Evolutionary conservation across 2,888 invertebrate genomes (phyloP), one percentile per base, ranked within the genome.

Genomic region (Agonopterix alstromeriana): DNA sequence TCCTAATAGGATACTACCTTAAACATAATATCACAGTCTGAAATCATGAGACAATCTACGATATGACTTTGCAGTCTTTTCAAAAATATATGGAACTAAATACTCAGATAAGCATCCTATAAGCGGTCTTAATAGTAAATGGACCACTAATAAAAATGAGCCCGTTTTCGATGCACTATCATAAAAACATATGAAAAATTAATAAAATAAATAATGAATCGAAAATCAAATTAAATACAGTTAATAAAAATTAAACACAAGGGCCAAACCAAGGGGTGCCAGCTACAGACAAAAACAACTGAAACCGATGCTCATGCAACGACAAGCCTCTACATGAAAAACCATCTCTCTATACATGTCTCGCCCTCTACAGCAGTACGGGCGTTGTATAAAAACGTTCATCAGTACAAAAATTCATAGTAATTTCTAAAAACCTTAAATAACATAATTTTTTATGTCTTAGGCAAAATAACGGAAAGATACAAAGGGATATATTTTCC

Each of bases 191-290:
- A 47, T 54, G 48, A 50, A 53, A 42, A 43, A 36, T 49, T 52
- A 48, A 55, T 44, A 48, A 55, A 60, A 56, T 46, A 35, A 48
- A 50, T 54, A 65, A 62, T 65, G 65, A 60, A 70, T 56, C 58
- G 60, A 64, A 55, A 66, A 73, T 60, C 42, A 43, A 71, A 55
- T 56, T 56, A 59, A 64, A 58, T 65, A 57, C 60, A 63, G 57
- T 57, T 61, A 54, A 27, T 27, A 27, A 5, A n/a, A 70, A 67
- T 65, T 65, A 73, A 74, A 81, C 72, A 83, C 77, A 82, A 82
- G 84, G 83, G 82, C 84, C 86, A 83, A 86, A 86, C 87, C 86
- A 85, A 77, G 78, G 82, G 78, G 87, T 87, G 87, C 87, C 87
- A 85, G 79, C 86, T 87, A 86, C 85, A 79, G 81, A 84, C 75